Conservation (phyloP, 2,888 invertebrate species). For the Scaptomyza polygonia region DNA sequence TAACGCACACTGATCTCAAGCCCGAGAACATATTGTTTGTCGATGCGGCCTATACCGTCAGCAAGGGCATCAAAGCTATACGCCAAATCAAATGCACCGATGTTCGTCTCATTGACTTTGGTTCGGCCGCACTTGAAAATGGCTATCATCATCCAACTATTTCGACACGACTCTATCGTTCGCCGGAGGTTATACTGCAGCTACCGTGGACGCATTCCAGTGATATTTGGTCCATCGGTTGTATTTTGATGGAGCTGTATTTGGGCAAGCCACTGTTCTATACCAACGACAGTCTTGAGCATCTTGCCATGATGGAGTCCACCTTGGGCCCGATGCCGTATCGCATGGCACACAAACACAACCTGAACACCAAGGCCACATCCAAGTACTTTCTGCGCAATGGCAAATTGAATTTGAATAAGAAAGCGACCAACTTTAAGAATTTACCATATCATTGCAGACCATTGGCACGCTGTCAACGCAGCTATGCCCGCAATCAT, state of each 20-base stretch:
- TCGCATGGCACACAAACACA: conserved; percentile 88
- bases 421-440: conserved; percentile 78
- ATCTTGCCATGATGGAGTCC: conserved; percentile 99
- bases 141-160: conserved; percentile 99
- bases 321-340: conserved; percentile 98
- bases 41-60: conserved; percentile 94
- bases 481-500: conserved; percentile 94
- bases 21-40: conserved; percentile 99
- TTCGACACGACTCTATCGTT: conserved; percentile 98
- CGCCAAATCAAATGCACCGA: conserved; percentile 94
- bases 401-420: conserved; percentile 86
- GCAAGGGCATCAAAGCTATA: conserved; percentile 90
- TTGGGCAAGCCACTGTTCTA: conserved; percentile 99
- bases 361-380: conserved; percentile 67
- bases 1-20: conserved; percentile 99
- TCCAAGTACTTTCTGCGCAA: neutral
- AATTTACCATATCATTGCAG: conserved; percentile 85
- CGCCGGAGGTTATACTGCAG: conserved; percentile 99
- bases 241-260: conserved; percentile 99
- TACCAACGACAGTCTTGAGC: conserved; percentile 99
- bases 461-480: conserved; percentile 96
- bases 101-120: conserved; percentile 99
- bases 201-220: conserved; percentile 99
- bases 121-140: conserved; percentile 99
- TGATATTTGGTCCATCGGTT: conserved; percentile 99